phyloP scores from a whole-genome alignment of 2,888 invertebrate genomes.

The Brachypalpus laphriformis region DNA sequence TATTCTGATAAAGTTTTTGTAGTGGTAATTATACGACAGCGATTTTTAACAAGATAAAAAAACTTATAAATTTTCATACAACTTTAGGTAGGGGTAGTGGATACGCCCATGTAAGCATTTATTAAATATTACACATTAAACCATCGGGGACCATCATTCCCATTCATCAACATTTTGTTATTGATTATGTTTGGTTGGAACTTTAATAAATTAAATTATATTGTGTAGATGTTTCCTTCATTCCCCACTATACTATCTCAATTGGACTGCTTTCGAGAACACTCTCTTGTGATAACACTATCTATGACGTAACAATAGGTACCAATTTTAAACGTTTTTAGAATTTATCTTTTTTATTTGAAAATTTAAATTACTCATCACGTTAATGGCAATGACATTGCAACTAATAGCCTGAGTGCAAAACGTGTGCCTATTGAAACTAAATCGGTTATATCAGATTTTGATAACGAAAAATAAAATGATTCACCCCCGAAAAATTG shows the following conservation, averaged over 20 bases:
- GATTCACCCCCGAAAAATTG: not conserved
- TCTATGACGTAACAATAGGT: not conserved
- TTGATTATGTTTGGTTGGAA: no score
- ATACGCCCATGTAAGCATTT: not conserved
- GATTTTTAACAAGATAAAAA: no score
- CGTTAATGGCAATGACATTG: slow-evolving; percentile 6
- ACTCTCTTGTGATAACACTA: not conserved
- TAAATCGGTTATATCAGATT: not conserved
- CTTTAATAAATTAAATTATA: no score
- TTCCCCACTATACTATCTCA: no score
- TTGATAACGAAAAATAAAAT: not conserved
- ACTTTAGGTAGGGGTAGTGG: no score
- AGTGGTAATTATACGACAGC: no score
- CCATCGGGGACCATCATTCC: no score
- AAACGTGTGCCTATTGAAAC: no score
- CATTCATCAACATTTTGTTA: no score
- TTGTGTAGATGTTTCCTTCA: no score
- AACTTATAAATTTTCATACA: no score
- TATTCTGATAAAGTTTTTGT: no score
- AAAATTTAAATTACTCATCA: not conserved
- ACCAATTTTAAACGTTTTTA: not conserved
- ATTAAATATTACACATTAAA: not conserved
- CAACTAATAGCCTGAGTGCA: not conserved
- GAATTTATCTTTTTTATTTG: not conserved
- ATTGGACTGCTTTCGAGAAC: not conserved